Base-by-base conservation (phyloP, 2,888 invertebrate species). In the Brachylomia viminalis region DNA sequence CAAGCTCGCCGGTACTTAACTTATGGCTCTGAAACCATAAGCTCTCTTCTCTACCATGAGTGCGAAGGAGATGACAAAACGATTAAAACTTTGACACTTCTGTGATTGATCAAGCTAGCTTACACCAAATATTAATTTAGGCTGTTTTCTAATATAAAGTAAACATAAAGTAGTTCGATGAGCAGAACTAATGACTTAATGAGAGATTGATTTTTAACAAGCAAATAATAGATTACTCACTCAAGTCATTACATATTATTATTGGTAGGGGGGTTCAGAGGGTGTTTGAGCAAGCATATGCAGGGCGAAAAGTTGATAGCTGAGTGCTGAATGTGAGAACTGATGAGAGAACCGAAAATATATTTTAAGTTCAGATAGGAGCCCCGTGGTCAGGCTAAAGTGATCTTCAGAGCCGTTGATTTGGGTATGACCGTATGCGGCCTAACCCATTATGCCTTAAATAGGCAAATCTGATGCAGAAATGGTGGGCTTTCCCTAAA, bases 41-140 rank as follows among this genome's bases (percentile, higher is more conserved):
- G 70, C 64, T 82, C 77, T 76, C 75, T 83, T 72, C 30, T 66
- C 45, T 68, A 66, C 70, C 66, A 75, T 72, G 65, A 71, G 79
- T 82, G 77, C 56, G 82, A 90, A 70, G 54, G 85, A 86, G 88
- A 91, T 74, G 77, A 75, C 69, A 84, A 71, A 79, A 38, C 65
- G 27, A 82, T 76, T 81, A 42, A 62, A 78, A 71, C 87, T 86
- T 86, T 84, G 73, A 82, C 86, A 88, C 80, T 83, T 82, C 77
- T 78, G 68, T 84, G 71, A 84, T 82, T 85, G 75, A 86, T 77
- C 69, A 68, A 74, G 72, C 54, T 66, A 72, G 66, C 66, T 69
- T 62, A 59, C 30, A 78, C 54, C 69, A 69, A 75, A 85, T 70
- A 78, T 77, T 58, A 67, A 74, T 68, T 83, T 54, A 66, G 61